Percentiles rank a stretch among this genome's conserved stretches.
Conservation (phyloP, 2,888 invertebrate species). For the Mycalesis mineus region DNA sequence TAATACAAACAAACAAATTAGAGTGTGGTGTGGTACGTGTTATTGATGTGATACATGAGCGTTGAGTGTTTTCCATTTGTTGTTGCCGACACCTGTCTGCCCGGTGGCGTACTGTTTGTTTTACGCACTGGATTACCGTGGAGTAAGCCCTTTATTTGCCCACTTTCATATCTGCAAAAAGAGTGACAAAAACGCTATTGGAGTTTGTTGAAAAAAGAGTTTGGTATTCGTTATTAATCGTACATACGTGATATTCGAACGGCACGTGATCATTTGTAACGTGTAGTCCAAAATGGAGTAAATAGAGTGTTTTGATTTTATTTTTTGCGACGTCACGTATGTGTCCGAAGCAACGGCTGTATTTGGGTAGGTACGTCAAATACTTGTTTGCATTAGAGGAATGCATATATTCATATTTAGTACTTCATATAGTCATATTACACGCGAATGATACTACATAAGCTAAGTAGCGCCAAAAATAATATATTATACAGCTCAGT, state of each 20-base stretch:
- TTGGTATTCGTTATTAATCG: slow-evolving; percentile 17
- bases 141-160: neutral
- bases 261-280: slow-evolving; percentile 20
- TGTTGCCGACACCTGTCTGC: slow-evolving; percentile 13
- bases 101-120: slow-evolving; percentile 5
- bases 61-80: slow-evolving; percentile 13
- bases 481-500: too few relatives aligned
- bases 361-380: neutral
- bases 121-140: slow-evolving; percentile 7
- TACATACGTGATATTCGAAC: slow-evolving; percentile 18
- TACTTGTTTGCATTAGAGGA: too few relatives aligned
- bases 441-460: too few relatives aligned
- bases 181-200: neutral
- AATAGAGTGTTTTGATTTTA: neutral
- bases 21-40: neutral
- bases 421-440: too few relatives aligned
- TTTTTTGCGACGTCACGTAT: neutral
- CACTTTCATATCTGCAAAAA: slow-evolving; percentile 2
- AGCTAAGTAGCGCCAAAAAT: too few relatives aligned
- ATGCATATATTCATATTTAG: too few relatives aligned
- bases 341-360: neutral
- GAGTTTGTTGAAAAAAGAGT: slow-evolving; percentile 6
- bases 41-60: slow-evolving; percentile 17
- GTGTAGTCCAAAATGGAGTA: neutral
- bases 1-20: neutral